phyloP scores from a whole-genome alignment of 2,888 invertebrate species.

The Trimorus sp. region DNA sequence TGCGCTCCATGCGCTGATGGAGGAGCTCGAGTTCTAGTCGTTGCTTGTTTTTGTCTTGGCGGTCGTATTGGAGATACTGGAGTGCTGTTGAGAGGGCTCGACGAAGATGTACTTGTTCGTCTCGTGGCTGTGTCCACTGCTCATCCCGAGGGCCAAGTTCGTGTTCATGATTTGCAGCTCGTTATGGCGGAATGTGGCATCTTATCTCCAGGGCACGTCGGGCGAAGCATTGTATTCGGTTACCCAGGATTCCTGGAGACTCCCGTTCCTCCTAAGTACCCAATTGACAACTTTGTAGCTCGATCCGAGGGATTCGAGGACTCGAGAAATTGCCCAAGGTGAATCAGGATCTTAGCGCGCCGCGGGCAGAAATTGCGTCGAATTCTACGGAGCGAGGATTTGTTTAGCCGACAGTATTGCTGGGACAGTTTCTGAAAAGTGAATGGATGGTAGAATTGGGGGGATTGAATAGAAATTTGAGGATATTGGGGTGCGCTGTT shows the following conservation, averaged over 20 bases:
- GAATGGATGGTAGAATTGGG: too few species aligned
- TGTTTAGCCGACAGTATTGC: constrained; percentile 50
- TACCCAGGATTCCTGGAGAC: constrained; percentile 80
- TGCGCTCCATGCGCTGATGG: constrained; percentile 78
- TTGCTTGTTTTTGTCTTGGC: too few species aligned
- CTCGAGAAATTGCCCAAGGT: constrained; percentile 71
- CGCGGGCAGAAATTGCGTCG: constrained; percentile 73
- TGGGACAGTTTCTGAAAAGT: constrained; percentile 36
- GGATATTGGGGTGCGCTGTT: too few species aligned
- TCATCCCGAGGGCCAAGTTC: constrained; percentile 68
- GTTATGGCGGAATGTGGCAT: constrained; percentile 72
- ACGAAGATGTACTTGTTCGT: constrained; percentile 79
- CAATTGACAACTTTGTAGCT: constrained; percentile 78
- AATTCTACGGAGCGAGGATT: constrained; percentile 61
- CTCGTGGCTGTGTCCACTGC: constrained; percentile 74
- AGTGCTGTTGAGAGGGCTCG: constrained; percentile 76
- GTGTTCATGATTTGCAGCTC: constrained; percentile 79
- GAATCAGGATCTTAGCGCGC: constrained; percentile 63
- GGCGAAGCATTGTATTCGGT: constrained; percentile 79
- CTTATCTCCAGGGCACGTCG: constrained; percentile 80
- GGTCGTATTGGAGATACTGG: constrained; percentile 72
- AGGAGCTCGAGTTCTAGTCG: too few species aligned
- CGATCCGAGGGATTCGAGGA: constrained; percentile 72
- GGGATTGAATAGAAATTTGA: too few species aligned
- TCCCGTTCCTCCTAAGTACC: constrained; percentile 77